Conservation (phyloP, 2,888 invertebrate species). For the Yponomeuta malinellus region DNA sequence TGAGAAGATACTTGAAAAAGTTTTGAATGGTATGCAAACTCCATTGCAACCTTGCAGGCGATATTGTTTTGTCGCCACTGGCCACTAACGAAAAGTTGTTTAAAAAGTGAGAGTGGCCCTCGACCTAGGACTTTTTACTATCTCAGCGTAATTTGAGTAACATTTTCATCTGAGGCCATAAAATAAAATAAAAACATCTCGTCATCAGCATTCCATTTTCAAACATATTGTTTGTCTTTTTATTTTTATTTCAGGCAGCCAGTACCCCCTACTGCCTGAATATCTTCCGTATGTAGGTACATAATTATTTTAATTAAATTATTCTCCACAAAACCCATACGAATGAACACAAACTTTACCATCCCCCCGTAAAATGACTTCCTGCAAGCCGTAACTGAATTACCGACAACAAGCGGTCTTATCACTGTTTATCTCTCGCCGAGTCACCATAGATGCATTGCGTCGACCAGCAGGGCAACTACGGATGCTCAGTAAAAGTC, state of each 20-base stretch:
- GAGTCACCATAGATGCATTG: neutral
- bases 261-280: no score
- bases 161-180: no score
- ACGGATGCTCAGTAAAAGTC: neutral
- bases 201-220: no score
- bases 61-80: neutral
- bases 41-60: neutral
- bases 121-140: no score
- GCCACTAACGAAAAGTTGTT: no score
- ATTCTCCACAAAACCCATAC: neutral
- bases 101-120: no score
- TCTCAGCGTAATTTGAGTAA: no score
- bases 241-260: no score
- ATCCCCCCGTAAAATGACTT: neutral
- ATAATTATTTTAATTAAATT: no score
- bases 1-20: neutral
- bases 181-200: no score
- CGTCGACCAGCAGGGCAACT: neutral
- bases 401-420: neutral
- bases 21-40: neutral
- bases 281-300: no score
- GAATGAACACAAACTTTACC: neutral
- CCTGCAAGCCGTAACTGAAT: neutral
- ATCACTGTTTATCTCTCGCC: neutral
- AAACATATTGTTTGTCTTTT: no score